These are phyloP conservation scores for Daubentonia madagascariensis DNA, from an alignment of 2,113 vertebrate genomes.

Conservation along the genomic window DNA sequence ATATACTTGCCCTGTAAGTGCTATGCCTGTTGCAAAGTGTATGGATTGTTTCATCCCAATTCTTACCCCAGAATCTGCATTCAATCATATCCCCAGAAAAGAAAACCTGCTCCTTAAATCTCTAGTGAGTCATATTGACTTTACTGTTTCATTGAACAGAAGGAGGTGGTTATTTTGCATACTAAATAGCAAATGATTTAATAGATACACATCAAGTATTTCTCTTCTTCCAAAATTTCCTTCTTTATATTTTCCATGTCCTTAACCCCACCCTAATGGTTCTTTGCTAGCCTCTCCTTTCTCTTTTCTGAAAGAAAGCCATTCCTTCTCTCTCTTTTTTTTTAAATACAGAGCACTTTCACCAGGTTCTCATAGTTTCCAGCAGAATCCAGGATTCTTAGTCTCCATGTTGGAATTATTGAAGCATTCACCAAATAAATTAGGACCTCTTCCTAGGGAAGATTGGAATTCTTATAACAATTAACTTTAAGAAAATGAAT, in stretches of 20 bases:
- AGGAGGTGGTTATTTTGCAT: background rate
- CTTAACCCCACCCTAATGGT: background rate
- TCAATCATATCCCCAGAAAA: background rate
- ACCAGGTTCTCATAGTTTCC: background rate
- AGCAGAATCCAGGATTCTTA: background rate
- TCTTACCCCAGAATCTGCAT: background rate
- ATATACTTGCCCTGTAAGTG: background rate
- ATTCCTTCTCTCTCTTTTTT: background rate
- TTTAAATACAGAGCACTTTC: background rate
- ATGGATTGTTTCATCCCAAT: background rate
- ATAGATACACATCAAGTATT: background rate
- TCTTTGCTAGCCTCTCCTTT: background rate
- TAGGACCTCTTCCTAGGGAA: background rate
- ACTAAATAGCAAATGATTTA: background rate
- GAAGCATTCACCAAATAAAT: background rate
- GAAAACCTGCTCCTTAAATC: background rate
- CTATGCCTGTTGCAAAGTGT: background rate
- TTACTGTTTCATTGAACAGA: background rate
- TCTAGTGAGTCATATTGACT: background rate
- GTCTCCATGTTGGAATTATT: background rate
- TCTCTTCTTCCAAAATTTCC: background rate
- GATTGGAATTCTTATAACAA: background rate
- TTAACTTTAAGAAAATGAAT: background rate
- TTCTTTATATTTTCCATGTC: background rate
- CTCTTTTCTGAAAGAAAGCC: background rate